These are phyloP conservation scores for Eurytoma adleriae DNA, from an alignment of 2,888 invertebrate species.

Conservation along the genomic window DNA sequence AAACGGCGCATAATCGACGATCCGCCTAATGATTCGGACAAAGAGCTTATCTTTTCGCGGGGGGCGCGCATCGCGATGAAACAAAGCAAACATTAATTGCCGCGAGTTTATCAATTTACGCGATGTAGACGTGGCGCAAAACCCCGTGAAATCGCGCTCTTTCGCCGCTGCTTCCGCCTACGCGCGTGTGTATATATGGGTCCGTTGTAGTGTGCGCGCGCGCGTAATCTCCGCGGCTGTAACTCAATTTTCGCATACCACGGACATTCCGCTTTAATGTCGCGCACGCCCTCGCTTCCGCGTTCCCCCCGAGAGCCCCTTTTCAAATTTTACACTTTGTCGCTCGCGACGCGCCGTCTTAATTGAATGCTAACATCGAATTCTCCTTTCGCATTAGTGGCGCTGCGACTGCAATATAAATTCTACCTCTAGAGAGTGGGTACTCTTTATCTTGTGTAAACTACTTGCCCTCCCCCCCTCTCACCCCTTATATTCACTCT, in stretches of 20 bases:
- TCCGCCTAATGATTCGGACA: conserved; percentile 25
- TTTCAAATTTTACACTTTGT: conserved; percentile 2
- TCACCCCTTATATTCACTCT: not conserved
- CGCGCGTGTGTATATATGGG: not conserved
- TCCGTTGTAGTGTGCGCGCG: not conserved
- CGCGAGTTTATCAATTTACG: conserved; percentile 34
- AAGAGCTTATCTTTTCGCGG: conserved; percentile 32
- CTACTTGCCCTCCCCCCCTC: conserved; percentile 3
- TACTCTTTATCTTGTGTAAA: not conserved
- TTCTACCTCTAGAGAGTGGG: too few relatives aligned
- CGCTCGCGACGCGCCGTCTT: not conserved
- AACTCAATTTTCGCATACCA: conserved; percentile 24
- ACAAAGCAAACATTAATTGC: conserved; percentile 37
- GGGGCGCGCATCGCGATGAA: conserved; percentile 16
- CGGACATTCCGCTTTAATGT: conserved; percentile 11
- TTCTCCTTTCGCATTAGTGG: conserved; percentile 12
- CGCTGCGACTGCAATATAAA: not conserved
- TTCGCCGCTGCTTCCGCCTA: not conserved
- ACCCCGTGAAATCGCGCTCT: conserved; percentile 25
- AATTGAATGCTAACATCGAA: conserved; percentile 36
- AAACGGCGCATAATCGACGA: conserved; percentile 21
- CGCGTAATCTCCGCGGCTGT: not conserved
- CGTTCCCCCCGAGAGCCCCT: not conserved
- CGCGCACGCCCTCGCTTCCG: not conserved
- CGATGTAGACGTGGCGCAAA: conserved; percentile 2